Percentiles rank a stretch among this genome's conserved stretches.
phyloP scores from a whole-genome alignment of 2,797 vertebrate species.

The Eutrigla gurnardus region DNA sequence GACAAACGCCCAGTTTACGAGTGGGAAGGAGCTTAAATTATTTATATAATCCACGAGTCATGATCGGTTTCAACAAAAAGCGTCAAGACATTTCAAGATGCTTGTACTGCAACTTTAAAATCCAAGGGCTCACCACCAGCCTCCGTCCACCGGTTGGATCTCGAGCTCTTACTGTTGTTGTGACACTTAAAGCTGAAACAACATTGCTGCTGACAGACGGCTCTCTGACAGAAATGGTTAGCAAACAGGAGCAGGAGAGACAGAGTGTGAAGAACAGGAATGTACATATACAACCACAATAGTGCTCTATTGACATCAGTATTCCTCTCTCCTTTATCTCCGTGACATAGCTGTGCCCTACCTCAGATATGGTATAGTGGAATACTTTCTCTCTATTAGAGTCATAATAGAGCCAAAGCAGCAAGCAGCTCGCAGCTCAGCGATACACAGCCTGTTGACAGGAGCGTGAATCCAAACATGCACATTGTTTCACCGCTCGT shows the following conservation, averaged over 20 bases:
- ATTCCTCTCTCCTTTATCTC: neutral
- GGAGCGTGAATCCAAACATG: neutral
- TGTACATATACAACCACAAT: neutral
- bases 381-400: neutral
- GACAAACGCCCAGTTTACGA: neutral
- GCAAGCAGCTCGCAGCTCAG: neutral
- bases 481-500: neutral
- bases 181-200: constrained; percentile 22
- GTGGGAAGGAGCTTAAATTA: neutral
- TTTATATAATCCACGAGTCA: neutral
- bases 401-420: neutral
- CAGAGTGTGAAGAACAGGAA: neutral
- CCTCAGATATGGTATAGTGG: neutral
- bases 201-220: constrained; percentile 27
- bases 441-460: neutral
- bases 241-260: constrained; percentile 14
- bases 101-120: neutral
- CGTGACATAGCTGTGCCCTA: neutral
- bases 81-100: neutral
- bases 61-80: neutral
- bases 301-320: neutral
- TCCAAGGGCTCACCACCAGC: neutral
- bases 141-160: constrained; percentile 1
- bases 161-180: constrained; percentile 13
- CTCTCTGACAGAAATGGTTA: constrained; percentile 41